Percentiles rank a stretch among this genome's conserved stretches.
phyloP scores from a whole-genome alignment of 2,888 invertebrate species.

The Acheta domesticus region DNA sequence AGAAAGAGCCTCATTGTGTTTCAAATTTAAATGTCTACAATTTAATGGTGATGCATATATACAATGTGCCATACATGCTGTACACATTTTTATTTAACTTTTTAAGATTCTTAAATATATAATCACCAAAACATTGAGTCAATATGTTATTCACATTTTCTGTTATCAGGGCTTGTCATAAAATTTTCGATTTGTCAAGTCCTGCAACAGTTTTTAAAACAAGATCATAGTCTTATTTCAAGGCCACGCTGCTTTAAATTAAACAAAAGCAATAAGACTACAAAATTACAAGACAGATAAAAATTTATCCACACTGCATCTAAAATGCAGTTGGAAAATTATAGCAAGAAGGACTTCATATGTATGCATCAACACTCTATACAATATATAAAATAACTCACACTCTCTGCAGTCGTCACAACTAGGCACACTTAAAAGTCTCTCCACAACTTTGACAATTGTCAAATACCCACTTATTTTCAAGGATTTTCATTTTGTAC shows the following conservation, averaged over 20 bases:
- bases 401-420: background rate
- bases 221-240: constrained; percentile 11
- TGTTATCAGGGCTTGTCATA: background rate
- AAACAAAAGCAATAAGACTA: constrained; percentile 18
- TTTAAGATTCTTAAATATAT: background rate
- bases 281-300: background rate
- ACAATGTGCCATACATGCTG: background rate
- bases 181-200: background rate
- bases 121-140: background rate
- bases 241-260: constrained; percentile 18
- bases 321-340: background rate
- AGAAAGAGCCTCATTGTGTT: constrained; percentile 5
- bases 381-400: constrained; percentile 11
- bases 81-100: background rate
- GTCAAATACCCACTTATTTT: background rate
- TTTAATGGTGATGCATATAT: background rate
- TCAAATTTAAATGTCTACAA: background rate
- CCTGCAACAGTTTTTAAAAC: background rate
- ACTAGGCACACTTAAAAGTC: constrained; percentile 2
- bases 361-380: background rate
- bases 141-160: background rate
- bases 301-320: background rate
- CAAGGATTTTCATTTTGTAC: background rate
- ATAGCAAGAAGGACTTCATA: background rate
- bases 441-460: background rate